Evolutionary conservation across 2,113 vertebrate genomes (phyloP).

Genomic region (Pygoscelis antarcticus): DNA sequence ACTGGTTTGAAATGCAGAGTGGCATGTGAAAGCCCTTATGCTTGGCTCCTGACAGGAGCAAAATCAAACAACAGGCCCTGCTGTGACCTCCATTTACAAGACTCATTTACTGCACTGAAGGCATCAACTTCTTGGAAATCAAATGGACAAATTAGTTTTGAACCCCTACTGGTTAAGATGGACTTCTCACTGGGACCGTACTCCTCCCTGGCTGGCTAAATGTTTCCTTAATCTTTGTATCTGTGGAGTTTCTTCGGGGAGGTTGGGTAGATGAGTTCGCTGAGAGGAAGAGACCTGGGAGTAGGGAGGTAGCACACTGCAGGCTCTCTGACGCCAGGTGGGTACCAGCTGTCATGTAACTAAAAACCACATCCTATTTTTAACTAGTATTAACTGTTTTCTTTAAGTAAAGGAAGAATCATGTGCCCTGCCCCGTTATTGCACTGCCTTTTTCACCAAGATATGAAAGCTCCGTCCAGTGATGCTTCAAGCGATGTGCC

Average conservation of each 20-base stretch:
- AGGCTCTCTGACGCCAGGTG: not conserved
- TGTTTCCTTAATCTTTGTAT: not conserved
- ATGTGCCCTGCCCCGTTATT: not conserved
- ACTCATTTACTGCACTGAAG: constrained; percentile 57
- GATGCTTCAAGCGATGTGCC: not conserved
- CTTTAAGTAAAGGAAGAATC: not conserved
- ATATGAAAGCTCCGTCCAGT: not conserved
- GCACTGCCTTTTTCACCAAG: not conserved
- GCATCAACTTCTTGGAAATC: constrained; percentile 57
- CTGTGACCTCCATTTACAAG: constrained; percentile 65
- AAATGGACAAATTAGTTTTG: constrained; percentile 63
- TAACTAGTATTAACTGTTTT: not conserved
- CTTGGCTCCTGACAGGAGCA: constrained; percentile 53
- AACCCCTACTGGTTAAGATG: constrained; percentile 48
- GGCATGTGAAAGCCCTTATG: constrained; percentile 12
- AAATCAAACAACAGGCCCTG: constrained; percentile 48
- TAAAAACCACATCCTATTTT: not conserved
- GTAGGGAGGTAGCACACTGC: not conserved
- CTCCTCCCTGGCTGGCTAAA: not conserved
- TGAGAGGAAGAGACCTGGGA: not conserved
- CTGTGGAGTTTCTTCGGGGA: not conserved
- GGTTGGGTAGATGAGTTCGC: not conserved
- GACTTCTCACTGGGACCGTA: constrained; percentile 44
- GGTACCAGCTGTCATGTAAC: not conserved
- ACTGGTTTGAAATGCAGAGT: constrained; percentile 48